These are phyloP conservation scores for Nomada ferruginata DNA, from an alignment of 2,888 invertebrate species.

Conservation along the genomic window DNA sequence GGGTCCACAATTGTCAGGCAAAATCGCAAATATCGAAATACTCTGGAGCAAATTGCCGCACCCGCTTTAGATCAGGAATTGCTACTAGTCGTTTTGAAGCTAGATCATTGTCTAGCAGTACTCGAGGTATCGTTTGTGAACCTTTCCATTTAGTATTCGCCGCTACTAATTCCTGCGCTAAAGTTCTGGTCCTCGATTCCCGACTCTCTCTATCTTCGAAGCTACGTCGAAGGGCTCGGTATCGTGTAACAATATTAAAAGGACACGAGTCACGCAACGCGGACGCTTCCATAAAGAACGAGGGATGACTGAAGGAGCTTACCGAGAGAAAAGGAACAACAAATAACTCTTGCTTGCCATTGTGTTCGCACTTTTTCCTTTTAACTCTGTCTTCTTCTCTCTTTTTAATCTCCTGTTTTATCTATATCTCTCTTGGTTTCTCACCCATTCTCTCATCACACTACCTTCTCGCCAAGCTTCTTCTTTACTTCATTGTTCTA, in stretches of 20 bases:
- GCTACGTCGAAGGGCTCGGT: slow-evolving; percentile 77
- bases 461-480: slow-evolving; percentile 12
- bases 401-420: slow-evolving; percentile 27
- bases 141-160: slow-evolving; percentile 3
- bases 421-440: slow-evolving; percentile 29
- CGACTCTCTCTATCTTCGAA: slow-evolving; percentile 83
- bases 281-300: slow-evolving; percentile 70
- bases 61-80: slow-evolving; percentile 56
- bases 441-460: slow-evolving; percentile 13
- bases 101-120: not conserved
- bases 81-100: not conserved
- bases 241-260: slow-evolving; percentile 52
- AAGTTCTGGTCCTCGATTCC: slow-evolving; percentile 82
- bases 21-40: slow-evolving; percentile 1
- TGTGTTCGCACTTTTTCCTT: slow-evolving; percentile 76
- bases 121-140: not conserved
- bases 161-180: slow-evolving; percentile 79
- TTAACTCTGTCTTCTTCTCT: slow-evolving; percentile 47
- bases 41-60: slow-evolving; percentile 1
- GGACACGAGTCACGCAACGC: slow-evolving; percentile 74
- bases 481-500: slow-evolving; percentile 21
- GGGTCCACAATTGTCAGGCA: slow-evolving; percentile 4
- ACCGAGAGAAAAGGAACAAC: slow-evolving; percentile 73
- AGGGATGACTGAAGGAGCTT: slow-evolving; percentile 77
- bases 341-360: slow-evolving; percentile 81